A percentile compares a stretch with the other conserved stretches of the same genome.
Conservation (phyloP, 2,888 invertebrate species). For the Steinernema carpocapsae region DNA sequence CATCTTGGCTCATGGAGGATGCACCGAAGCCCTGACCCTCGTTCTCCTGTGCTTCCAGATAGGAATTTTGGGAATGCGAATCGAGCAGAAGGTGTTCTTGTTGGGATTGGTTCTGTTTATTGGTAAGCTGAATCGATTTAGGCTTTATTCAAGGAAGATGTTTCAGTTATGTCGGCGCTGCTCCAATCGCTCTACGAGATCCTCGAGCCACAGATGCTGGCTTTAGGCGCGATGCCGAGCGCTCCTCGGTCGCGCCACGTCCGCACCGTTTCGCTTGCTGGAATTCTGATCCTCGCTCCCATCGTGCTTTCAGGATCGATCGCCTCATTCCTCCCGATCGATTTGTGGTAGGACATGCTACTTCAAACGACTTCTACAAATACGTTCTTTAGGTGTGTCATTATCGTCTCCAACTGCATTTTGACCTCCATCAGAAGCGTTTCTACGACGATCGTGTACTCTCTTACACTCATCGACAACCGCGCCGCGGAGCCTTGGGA, state of each 20-base stretch:
- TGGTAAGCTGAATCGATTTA: slow-evolving; percentile 41
- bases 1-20: slow-evolving; percentile 61
- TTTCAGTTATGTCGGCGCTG: slow-evolving; percentile 72
- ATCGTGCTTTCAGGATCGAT: slow-evolving; percentile 49
- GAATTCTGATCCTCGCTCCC: slow-evolving; percentile 51
- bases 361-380: too few relatives aligned
- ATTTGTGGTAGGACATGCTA: slow-evolving; percentile 54
- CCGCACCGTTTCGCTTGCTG: slow-evolving; percentile 51
- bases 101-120: slow-evolving; percentile 73
- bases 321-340: slow-evolving; percentile 52
- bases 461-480: slow-evolving; percentile 72
- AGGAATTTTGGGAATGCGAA: slow-evolving; percentile 72
- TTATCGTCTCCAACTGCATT: slow-evolving; percentile 73
- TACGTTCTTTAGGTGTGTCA: slow-evolving; percentile 69
- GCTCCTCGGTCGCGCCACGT: slow-evolving; percentile 51
- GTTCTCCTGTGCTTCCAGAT: slow-evolving; percentile 73
- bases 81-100: slow-evolving; percentile 72
- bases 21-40: slow-evolving; percentile 73
- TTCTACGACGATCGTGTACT: slow-evolving; percentile 72
- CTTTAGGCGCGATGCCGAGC: slow-evolving; percentile 70
- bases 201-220: slow-evolving; percentile 72
- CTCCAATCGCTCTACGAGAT: slow-evolving; percentile 74
- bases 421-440: slow-evolving; percentile 72
- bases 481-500: slow-evolving; percentile 71
- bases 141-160: neutral